Percentiles rank a stretch among this genome's conserved stretches.
These are phyloP conservation scores for Sebastes oblongus DNA, from an alignment of 2,797 vertebrate genomes.

Conservation along the genomic window DNA sequence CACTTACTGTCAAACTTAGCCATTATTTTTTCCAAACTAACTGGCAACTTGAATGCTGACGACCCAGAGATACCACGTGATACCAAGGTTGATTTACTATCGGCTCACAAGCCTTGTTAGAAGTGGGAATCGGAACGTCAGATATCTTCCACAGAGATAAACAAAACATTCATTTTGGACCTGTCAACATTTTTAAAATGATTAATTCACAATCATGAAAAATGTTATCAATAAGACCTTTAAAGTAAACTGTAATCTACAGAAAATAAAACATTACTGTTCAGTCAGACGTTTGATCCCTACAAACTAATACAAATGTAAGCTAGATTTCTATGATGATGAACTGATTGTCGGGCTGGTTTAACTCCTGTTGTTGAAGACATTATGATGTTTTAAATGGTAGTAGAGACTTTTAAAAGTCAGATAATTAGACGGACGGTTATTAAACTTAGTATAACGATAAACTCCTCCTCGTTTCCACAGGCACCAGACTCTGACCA, in stretches of 20 bases:
- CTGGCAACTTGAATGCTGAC: fast-evolving
- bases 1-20: too few species aligned
- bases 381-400: neutral
- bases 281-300: conserved; percentile 2
- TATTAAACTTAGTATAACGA: neutral
- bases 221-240: neutral
- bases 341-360: conserved; percentile 61
- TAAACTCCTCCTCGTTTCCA: conserved; percentile 18
- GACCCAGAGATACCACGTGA: too few species aligned
- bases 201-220: too few species aligned
- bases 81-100: too few species aligned
- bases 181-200: too few species aligned
- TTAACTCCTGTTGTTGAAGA: conserved; percentile 14
- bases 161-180: too few species aligned
- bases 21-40: fast-evolving
- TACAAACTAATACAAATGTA: neutral
- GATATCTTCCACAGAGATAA: too few species aligned
- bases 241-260: neutral
- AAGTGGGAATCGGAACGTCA: too few species aligned
- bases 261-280: neutral
- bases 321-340: neutral
- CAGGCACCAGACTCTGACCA: conserved; percentile 45
- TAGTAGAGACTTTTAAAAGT: conserved; percentile 10
- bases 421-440: neutral
- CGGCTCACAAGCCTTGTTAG: too few species aligned